A percentile compares a stretch with the other conserved stretches of the same genome.
These are phyloP conservation scores for Mandrillus leucophaeus DNA, from an alignment of 2,113 vertebrate species.

Conservation along the genomic window DNA sequence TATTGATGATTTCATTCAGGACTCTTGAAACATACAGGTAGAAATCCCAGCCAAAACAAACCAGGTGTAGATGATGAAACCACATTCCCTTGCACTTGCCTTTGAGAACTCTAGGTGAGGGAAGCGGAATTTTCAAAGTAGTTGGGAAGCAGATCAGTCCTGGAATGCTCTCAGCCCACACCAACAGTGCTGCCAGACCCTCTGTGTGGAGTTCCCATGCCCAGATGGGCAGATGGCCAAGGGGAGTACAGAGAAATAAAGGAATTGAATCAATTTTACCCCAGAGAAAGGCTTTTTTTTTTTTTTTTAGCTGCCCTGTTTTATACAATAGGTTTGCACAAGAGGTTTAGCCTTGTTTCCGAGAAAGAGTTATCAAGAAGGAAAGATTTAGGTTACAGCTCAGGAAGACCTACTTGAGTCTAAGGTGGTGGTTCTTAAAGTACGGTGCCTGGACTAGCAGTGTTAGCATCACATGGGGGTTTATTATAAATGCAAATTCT, in stretches of 20 bases:
- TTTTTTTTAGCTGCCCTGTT: neutral
- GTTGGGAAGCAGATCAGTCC: neutral
- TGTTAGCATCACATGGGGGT: neutral
- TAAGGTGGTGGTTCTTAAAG: neutral
- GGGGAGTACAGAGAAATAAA: neutral
- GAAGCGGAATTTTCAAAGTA: neutral
- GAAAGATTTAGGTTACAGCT: neutral
- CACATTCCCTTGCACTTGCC: neutral
- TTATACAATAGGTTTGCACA: neutral
- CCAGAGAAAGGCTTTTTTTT: neutral
- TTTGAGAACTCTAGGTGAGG: neutral
- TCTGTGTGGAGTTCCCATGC: neutral
- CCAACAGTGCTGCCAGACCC: neutral
- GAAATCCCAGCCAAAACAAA: conserved; percentile 36
- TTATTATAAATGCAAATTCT: neutral
- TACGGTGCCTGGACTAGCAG: neutral
- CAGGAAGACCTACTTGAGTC: neutral
- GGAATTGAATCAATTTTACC: neutral
- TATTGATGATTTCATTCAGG: conserved; percentile 57
- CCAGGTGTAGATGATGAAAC: conserved; percentile 24
- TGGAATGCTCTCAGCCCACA: neutral
- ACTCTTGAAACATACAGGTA: conserved; percentile 41
- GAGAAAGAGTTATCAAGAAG: neutral
- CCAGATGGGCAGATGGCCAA: neutral
- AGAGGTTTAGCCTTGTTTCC: neutral